phyloP scores from a whole-genome alignment of 35 echinoderm and acorn worm genomes.

The Apostichopus japonicus region DNA sequence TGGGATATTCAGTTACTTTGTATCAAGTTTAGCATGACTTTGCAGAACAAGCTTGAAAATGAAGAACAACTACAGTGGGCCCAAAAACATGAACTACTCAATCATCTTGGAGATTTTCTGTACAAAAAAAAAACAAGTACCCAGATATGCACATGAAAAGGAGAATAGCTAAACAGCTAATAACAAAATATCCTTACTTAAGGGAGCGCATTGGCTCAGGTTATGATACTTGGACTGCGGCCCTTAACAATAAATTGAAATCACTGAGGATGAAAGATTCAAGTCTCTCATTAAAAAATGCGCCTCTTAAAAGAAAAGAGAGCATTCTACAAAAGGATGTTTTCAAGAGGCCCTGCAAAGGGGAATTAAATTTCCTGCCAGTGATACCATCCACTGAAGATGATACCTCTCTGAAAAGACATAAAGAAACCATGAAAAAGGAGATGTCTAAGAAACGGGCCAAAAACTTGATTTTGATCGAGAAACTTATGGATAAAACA shows the following conservation, averaged over 20 bases:
- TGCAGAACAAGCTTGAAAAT: too few relatives aligned
- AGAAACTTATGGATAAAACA: constrained; percentile 24
- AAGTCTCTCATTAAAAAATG: background rate
- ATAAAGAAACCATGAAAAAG: constrained; percentile 35
- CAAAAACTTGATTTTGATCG: constrained; percentile 12
- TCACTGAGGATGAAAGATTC: background rate
- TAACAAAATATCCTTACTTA: background rate
- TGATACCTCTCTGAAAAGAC: constrained; percentile 13
- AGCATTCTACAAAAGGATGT: background rate
- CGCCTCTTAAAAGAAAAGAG: background rate
- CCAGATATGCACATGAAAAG: background rate
- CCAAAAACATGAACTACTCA: too few relatives aligned
- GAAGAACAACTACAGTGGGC: too few relatives aligned
- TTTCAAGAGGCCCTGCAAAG: background rate
- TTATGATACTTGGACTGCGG: background rate
- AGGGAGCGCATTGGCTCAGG: constrained; percentile 34
- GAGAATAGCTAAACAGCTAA: background rate
- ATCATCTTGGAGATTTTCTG: too few relatives aligned
- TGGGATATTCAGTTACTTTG: too few relatives aligned
- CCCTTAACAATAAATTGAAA: background rate
- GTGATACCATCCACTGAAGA: constrained; percentile 18
- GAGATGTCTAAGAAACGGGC: constrained; percentile 17
- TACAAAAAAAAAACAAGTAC: background rate
- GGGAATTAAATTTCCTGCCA: background rate
- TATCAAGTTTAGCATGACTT: too few relatives aligned